Evolutionary conservation across 2,113 vertebrate species (phyloP), one percentile per base, ranked within the genome.

Genomic region (Cepphus grylle): DNA sequence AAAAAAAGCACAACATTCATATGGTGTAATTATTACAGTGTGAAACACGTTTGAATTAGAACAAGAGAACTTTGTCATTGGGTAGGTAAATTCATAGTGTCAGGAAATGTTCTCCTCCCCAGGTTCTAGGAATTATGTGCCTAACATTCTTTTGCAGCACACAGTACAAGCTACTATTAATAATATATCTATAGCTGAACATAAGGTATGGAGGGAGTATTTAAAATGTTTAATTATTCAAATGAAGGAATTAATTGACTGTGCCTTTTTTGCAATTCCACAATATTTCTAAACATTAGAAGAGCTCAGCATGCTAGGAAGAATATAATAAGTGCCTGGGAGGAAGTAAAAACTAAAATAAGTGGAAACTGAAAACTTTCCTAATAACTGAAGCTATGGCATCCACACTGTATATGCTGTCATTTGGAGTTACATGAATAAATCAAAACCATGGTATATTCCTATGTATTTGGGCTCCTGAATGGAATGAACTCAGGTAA

Each of bases 201-300:
- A 70, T 55, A 94, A 97, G 79, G 88, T 96, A 88, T 92, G 82
- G 94, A 97, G 92, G 91, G 96, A 95, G 94, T 96, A 92, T 97
- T 97, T 97, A 91, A 98, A 97, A 97, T 97, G 95, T 87, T 98
- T 97, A 97, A 98, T 97, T 96, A 97, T 97, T 97, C 96, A 98
- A 92, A 97, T 73, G 55, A 94, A 95, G 79, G 82, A 92, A 97
- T 97, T 97, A 97, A 97, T 71, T 94, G 73, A 93, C 86, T 95
- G 61, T 92, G 90, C 94, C 86, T 92, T 96, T 94, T 96, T 91
- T 90, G 50, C 90, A 74, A 76, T 85, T 96, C 50, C 77, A 81
- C 50, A 73, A 19, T 88, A 90, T 93, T 96, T 90, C 93, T 94
- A 86, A 96, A 95, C 58, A 91, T 86, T 38, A 29, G 81, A 87